Percentiles rank a stretch among this genome's conserved stretches.
phyloP scores from a whole-genome alignment of 2,888 invertebrate species.

The Gisinianus flammeolus region DNA sequence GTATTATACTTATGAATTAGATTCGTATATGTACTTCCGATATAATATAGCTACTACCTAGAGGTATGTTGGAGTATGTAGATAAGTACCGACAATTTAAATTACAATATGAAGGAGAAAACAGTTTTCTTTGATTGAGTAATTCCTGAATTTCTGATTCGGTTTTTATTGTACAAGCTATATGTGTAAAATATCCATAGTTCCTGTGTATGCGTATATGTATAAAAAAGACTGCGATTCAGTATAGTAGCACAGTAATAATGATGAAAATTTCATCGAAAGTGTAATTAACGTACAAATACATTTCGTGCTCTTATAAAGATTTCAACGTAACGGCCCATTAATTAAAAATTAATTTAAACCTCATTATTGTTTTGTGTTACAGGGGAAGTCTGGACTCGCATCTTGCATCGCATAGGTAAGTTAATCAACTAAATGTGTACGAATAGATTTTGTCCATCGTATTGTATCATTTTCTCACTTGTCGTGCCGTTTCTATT shows the following conservation, averaged over 20 bases:
- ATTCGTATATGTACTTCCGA: not conserved
- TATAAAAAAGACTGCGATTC: constrained; percentile 19
- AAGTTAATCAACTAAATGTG: too few species aligned
- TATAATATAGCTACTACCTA: not conserved
- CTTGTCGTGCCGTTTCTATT: too few species aligned
- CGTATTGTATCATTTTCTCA: too few species aligned
- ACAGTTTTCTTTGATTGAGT: constrained; percentile 38
- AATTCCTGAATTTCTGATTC: constrained; percentile 14
- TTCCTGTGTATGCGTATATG: not conserved
- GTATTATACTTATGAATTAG: not conserved
- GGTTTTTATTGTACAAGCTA: not conserved
- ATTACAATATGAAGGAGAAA: constrained; percentile 20
- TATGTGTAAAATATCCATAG: not conserved
- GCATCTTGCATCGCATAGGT: constrained; percentile 55
- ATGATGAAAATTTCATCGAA: constrained; percentile 43
- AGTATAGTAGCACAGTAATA: constrained; percentile 31
- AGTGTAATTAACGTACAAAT: constrained; percentile 40
- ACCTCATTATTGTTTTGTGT: constrained; percentile 40
- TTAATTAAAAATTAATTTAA: constrained; percentile 40
- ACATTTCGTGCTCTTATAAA: constrained; percentile 32
- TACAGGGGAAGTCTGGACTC: constrained; percentile 57
- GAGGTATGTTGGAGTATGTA: not conserved
- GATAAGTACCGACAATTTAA: constrained; percentile 31
- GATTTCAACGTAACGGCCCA: constrained; percentile 40
- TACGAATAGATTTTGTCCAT: too few species aligned